Base-by-base conservation (phyloP, 2,797 vertebrate species). In the Eurystomus glaucurus region DNA sequence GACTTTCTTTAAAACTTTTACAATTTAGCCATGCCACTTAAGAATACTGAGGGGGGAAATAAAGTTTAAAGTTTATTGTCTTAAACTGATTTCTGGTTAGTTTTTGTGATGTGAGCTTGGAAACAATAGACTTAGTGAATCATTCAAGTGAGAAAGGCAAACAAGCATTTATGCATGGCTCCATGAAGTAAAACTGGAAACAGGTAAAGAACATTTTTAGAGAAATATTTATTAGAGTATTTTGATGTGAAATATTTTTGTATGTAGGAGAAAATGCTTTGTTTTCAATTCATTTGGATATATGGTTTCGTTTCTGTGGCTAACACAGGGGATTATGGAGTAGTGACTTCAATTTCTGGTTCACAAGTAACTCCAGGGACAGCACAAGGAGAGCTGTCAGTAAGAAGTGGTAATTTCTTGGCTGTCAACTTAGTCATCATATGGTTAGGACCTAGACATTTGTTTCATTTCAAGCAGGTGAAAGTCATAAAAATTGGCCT, bases 1-100 rank as follows among this genome's bases (percentile, higher is more conserved):
- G 93, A 92, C 85, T 98, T 98, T 93, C 90, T 95, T 98, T 94
- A 95, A 94, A 98, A 98, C 83, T 95, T 98, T 97, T 95, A 66
- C 72, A 84, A 95, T 79, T 97, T 96, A 92, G 74, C 80, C 58
- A 7, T 93, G 88, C 57, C 60, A 72, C n/a, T 69, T 80, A n/a
- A 88, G 79, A 97, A 91, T 97, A 96, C 78, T 18, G 41, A 95
- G 76, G 46, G 31, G 35, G 51, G 11, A 75, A 91, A 82, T 93
- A 66, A 87, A 89, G 64, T 86, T 71, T 76, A 66, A 94, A 94
- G 93, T 95, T 97, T 83, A 90, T 96, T 92, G 88, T 97, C 94
- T 95, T 97, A 96, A 95, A 97, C 85, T 81, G 85, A 96, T 97
- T 97, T 97, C 82, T 95, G 62, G 94, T 95, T 93, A 76, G 55